A percentile compares a stretch with the other conserved stretches of the same genome.
Evolutionary conservation across 2,888 invertebrate species (phyloP).

Genomic region (Myathropa florea): DNA sequence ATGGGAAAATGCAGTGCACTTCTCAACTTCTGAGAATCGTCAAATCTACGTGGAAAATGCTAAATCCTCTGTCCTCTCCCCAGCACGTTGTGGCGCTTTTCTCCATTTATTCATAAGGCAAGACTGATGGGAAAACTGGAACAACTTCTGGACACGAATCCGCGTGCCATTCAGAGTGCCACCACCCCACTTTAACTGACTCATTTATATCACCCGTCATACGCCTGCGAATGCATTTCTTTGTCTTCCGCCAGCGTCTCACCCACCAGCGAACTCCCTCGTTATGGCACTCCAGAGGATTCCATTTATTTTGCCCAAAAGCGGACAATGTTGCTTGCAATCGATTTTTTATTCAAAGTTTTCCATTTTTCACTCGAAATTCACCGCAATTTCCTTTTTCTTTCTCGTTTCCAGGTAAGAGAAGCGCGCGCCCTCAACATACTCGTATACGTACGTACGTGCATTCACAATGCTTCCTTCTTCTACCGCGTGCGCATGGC

Average conservation of each 20-base stretch:
- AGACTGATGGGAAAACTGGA: neutral
- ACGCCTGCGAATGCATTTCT: no score
- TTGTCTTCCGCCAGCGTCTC: no score
- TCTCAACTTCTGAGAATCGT: no score
- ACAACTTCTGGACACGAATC: neutral
- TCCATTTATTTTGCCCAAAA: conserved; percentile 41
- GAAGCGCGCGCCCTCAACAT: conserved; percentile 16
- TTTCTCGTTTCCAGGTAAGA: conserved; percentile 59
- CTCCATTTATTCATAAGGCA: neutral
- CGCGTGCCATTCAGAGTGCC: neutral
- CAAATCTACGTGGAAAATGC: neutral
- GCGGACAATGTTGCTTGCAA: conserved; percentile 46
- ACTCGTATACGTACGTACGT: conserved; percentile 4
- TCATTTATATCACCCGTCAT: neutral
- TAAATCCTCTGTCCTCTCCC: neutral
- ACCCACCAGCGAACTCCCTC: neutral
- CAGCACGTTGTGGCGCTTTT: neutral
- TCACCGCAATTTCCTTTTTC: conserved; percentile 39
- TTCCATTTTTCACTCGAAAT: conserved; percentile 63
- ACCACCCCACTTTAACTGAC: neutral
- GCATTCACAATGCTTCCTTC: conserved; percentile 13
- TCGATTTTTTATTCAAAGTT: conserved; percentile 62
- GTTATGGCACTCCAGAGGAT: neutral
- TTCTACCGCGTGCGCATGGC: neutral
- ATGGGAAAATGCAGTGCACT: no score